Base-by-base conservation (phyloP, 2,113 vertebrate species). In the Pantherophis guttatus region DNA sequence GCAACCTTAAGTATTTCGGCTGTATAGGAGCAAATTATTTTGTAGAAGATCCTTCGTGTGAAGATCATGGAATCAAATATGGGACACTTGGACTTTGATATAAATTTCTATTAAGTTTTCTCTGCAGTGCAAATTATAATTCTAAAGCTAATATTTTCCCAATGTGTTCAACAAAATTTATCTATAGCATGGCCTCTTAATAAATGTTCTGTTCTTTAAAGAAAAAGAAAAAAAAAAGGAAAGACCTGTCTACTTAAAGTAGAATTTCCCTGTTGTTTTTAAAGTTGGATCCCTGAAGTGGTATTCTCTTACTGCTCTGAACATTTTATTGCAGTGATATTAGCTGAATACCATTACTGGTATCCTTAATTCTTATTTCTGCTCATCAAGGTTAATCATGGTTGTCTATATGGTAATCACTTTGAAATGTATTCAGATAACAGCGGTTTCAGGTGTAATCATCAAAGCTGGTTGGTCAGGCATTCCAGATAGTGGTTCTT, bases 401-500 rank as follows among this genome's bases (percentile, higher is more conserved):
- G 98, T 98, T 98, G 98, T 98, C 98, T 98, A 97, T 98, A 97
- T 97, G 98, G 97, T 98, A 97, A 98, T 98, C 98, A 98, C 98
- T 98, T 98, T 96, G 98, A 98, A 98, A 99, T 98, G 98, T 98
- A 98, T 98, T 99, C 98, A 98, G 98, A 98, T 98, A 98, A 98
- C 98, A 98, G 99, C 98, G 98, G 99, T 98, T 99, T 99, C 98
- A 98, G 99, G 99, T 99, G 99, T 99, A 99, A 99, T 99, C 99
- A 98, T 99, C 99, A 99, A 98, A 98, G 98, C 98, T 99, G 98
- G 98, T 99, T 98, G 99, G 99, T 99, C 99, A 99, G 99, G 99
- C 99, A 99, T 99, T 99, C 99, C 99, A 99, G 98, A 99, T 99
- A 99, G 98, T 99, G 98, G 99, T 99, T 99, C 99, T 99, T 99